These are phyloP conservation scores for Anoplophora glabripennis DNA, from an alignment of 1,140 invertebrate species.

Conservation along the genomic window DNA sequence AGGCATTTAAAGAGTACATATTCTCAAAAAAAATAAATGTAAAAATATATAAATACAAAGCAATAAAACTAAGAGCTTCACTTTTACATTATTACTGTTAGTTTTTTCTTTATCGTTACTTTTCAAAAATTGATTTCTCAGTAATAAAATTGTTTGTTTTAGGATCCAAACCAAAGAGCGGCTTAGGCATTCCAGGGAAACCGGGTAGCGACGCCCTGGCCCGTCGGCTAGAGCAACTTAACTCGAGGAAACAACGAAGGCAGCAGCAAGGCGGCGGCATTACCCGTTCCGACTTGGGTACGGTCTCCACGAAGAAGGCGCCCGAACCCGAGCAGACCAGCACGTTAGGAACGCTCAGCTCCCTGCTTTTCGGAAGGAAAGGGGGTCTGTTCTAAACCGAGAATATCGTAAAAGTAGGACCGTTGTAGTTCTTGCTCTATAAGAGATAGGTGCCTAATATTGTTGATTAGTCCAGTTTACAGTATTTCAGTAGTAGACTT, in stretches of 20 bases:
- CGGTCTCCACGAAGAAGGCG: slow-evolving; percentile 49
- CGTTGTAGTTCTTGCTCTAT: not conserved
- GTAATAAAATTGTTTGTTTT: slow-evolving; percentile 14
- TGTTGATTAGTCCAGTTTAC: slow-evolving; percentile 1
- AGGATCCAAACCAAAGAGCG: slow-evolving; percentile 21
- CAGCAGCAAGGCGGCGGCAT: slow-evolving; percentile 45
- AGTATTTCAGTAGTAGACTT: slow-evolving; percentile 15
- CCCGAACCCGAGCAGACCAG: slow-evolving; percentile 27
- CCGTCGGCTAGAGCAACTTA: slow-evolving; percentile 49
- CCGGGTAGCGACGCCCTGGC: slow-evolving; percentile 55
- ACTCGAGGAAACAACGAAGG: slow-evolving; percentile 49
- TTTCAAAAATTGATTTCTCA: not conserved
- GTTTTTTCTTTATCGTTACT: not conserved
- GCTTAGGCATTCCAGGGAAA: slow-evolving; percentile 54
- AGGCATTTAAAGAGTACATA: no score
- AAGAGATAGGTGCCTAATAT: not conserved
- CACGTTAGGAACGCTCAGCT: slow-evolving; percentile 74
- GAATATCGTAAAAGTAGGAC: not conserved
- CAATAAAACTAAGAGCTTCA: no score
- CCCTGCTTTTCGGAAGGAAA: slow-evolving; percentile 77
- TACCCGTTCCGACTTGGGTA: slow-evolving; percentile 59
- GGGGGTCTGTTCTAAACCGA: slow-evolving; percentile 67
- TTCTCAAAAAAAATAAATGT: no score
- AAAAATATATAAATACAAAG: no score
- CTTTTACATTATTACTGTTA: not conserved